A percentile compares a stretch with the other conserved stretches of the same genome.
Conservation (phyloP, 2,888 invertebrate genomes). For the Eueremaeus valkanovi region DNA sequence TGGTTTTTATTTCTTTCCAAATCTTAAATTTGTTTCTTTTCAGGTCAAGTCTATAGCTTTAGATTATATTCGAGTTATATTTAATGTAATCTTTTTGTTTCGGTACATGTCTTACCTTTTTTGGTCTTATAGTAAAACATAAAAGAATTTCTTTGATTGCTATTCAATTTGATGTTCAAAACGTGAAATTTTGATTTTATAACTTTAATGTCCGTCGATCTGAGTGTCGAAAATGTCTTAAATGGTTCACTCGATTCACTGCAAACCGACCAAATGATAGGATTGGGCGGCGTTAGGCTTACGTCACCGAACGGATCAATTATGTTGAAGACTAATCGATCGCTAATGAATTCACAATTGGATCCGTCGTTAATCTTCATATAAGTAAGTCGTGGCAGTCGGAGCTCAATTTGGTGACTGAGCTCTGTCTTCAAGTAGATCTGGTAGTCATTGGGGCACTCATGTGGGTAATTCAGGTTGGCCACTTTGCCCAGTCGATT, state of each 20-base stretch:
- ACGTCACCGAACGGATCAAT: constrained; percentile 28
- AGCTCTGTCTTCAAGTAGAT: constrained; percentile 46
- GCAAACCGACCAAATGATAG: constrained; percentile 35
- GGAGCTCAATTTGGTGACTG: constrained; percentile 44
- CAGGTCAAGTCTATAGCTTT: too few species aligned
- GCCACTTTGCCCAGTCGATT: constrained; percentile 56
- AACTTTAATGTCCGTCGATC: not conserved
- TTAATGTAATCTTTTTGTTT: too few species aligned
- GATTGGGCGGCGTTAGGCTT: constrained; percentile 15
- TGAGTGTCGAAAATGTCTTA: not conserved
- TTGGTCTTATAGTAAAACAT: constrained; percentile 44
- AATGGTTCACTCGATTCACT: constrained; percentile 24
- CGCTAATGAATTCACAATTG: not conserved
- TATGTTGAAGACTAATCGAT: not conserved
- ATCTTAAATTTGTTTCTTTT: too few species aligned
- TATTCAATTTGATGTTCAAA: not conserved
- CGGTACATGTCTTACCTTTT: too few species aligned
- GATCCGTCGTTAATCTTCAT: constrained; percentile 13
- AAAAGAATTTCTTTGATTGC: constrained; percentile 43
- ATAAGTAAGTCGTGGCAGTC: constrained; percentile 51
- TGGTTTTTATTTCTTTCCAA: too few species aligned
- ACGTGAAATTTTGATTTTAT: constrained; percentile 22
- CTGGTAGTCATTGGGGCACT: constrained; percentile 57
- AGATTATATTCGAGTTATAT: too few species aligned
- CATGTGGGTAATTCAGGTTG: constrained; percentile 61